Evolutionary conservation across 2,797 vertebrate genomes (phyloP), one percentile per base, ranked within the genome.

Genomic region (Sebastes elongatus): DNA sequence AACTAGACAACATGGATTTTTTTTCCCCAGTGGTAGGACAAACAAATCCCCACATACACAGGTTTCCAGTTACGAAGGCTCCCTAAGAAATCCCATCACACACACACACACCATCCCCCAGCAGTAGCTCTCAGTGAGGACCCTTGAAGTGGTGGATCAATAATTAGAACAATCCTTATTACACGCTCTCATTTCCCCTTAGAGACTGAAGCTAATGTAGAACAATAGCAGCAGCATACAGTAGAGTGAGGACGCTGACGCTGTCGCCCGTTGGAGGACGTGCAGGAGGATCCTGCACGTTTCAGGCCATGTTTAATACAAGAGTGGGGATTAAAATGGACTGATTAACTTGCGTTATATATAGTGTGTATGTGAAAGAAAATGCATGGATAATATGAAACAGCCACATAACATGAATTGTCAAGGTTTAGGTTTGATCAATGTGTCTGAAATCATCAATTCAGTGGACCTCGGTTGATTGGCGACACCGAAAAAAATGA

Each of bases 131-230:
- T 81, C 64, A 73, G 63, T 86, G 80, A 90, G 89, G 89, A 93
- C 90, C 91, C 90, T 91, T 78, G 33, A 88, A 92, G 89, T 88
- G 81, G 72, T 85, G 76, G 90, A 94, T 95, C 92, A 92, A 95
- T 95, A 93, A 94, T 93, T 93, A 93, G 90, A 93, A 92, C 92
- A 92, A 93, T 93, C 89, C 90, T 91, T 91, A 88, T 93, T 89
- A 93, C 92, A 92, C 20, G 77, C 82, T 93, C 83, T 91, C 88
- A 91, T 92, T 93, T 88, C 88, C 80, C 89, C 79, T 88, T 74
- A 89, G 91, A 86, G 93, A 88, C 81, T 66, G 74, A 71, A 82
- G 85, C 86, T 89, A 88, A 92, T 89, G 92, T 91, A 82, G 91
- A 91, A 89, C 90, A 91, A 89, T 87, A 78, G 76, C 82, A 62